A percentile compares a stretch with the other conserved stretches of the same genome.
Conservation (phyloP, 92 coral and sea anemone species). For the Phymanthus crucifer region DNA sequence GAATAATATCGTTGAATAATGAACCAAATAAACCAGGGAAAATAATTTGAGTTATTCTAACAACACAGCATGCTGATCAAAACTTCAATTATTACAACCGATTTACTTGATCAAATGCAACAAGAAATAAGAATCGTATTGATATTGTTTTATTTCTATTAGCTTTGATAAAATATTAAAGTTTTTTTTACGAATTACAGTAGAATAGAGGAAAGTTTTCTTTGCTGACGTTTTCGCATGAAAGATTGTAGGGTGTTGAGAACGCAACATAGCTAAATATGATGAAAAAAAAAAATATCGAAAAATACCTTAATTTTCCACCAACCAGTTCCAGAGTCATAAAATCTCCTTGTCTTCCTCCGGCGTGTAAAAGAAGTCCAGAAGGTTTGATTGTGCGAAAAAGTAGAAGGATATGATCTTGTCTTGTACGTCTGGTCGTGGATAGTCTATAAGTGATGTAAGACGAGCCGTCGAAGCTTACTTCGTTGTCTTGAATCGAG, state of each 20-base stretch:
- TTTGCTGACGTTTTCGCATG: background rate
- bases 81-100: background rate
- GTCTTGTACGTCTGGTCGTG: constrained; percentile 34
- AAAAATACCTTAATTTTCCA: constrained; percentile 88
- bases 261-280: background rate
- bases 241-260: constrained; percentile 5
- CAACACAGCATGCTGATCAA: constrained; percentile 15
- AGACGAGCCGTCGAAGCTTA: constrained; percentile 74
- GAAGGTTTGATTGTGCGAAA: constrained; percentile 86
- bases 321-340: constrained; percentile 87
- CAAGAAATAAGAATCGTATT: constrained; percentile 7
- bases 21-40: background rate
- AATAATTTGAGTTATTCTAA: constrained; percentile 7
- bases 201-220: constrained; percentile 1
- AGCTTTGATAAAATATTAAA: constrained; percentile 31
- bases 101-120: constrained; percentile 27
- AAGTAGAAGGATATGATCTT: constrained; percentile 54
- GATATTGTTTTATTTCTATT: constrained; percentile 23
- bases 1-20: background rate
- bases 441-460: constrained; percentile 62
- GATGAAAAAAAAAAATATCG: background rate
- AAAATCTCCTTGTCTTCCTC: constrained; percentile 74
- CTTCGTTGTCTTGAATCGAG: constrained; percentile 3
- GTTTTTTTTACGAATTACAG: constrained; percentile 2
- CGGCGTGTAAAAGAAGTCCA: constrained; percentile 81